Evolutionary conservation across 2,888 invertebrate genomes (phyloP), one percentile per base, ranked within the genome.

Genomic region (Gymnosoma rotundatum): DNA sequence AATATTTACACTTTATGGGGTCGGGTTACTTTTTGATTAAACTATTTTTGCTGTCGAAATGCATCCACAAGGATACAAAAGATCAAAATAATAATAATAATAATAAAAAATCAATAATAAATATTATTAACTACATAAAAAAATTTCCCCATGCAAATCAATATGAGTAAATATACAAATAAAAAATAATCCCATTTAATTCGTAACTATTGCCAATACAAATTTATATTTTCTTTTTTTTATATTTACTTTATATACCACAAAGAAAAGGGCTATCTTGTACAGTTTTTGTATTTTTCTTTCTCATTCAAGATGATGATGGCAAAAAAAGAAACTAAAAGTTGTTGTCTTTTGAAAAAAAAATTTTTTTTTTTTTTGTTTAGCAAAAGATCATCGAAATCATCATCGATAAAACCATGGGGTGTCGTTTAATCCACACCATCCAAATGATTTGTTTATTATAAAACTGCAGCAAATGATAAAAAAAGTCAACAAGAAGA

Each of bases 321-420:
- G 42, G 21, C 42, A 9, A 61, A 63, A 73, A 58, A n/a, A 52
- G 32, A 70, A 81, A 69, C 64, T 56, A 75, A 70, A 64, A 32
- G 48, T 70, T 63, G 36, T 73, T 72, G 58, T 25, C 54, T 79
- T 7, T 61, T 74, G n/a, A n/a, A n/a, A n/a, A n/a, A n/a, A n/a
- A n/a, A n/a, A n/a, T n/a, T n/a, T n/a, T n/a, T 12, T n/a, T n/a
- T 25, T n/a, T n/a, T 61, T 12, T 6, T 75, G 16, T 42, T 16
- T 48, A 60, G 78, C 60, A 61, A 81, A 73, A 84, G 76, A 84
- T 84, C 81, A 84, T 78, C 73, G 69, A 73, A 78, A 84, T 81
- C 81, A 84, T 81, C 83, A 84, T 84, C 81, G 83, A 81, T 84
- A 78, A 84, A 84, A 74, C 83, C 78, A 84, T 84, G 83, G 83